Conservation (phyloP, 2,888 invertebrate genomes). For the Dastarcus helophoroides region DNA sequence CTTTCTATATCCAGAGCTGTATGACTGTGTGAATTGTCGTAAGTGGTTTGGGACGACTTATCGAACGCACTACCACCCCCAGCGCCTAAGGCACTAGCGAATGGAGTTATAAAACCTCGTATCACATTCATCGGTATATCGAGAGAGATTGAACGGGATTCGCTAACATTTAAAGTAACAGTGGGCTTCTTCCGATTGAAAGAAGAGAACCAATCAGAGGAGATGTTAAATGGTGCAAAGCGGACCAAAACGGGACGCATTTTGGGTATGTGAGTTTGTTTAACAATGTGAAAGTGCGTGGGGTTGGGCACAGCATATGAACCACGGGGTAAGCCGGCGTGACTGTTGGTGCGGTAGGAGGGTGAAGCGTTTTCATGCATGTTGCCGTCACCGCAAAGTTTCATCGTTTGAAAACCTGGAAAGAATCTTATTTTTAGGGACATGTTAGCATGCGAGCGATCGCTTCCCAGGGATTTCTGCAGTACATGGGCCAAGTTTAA, state of each 20-base stretch:
- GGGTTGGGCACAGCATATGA: constrained; percentile 34
- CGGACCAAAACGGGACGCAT: constrained; percentile 25
- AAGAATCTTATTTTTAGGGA: constrained; percentile 16
- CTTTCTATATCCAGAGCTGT: background rate
- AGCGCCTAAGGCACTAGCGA: constrained; percentile 28
- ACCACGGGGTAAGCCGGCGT: constrained; percentile 33
- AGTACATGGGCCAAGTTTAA: constrained; percentile 5
- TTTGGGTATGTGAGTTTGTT: constrained; percentile 21
- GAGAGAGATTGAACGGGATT: constrained; percentile 25
- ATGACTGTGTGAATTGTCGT: constrained; percentile 9
- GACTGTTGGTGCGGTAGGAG: constrained; percentile 31
- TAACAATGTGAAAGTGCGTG: constrained; percentile 33
- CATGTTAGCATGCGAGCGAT: background rate
- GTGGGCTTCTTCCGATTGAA: constrained; percentile 9
- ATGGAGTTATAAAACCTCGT: constrained; percentile 30
- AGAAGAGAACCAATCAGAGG: constrained; percentile 16
- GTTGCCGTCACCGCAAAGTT: background rate
- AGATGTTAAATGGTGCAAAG: constrained; percentile 13
- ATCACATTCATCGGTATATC: constrained; percentile 28
- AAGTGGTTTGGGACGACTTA: constrained; percentile 26
- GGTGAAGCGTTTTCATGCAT: constrained; percentile 5
- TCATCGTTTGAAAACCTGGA: constrained; percentile 21
- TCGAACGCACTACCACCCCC: constrained; percentile 16
- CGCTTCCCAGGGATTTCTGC: constrained; percentile 9
- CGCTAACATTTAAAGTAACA: constrained; percentile 26